Evolutionary conservation across 2,113 vertebrate genomes (phyloP).

Genomic region (Ptyas mucosa): DNA sequence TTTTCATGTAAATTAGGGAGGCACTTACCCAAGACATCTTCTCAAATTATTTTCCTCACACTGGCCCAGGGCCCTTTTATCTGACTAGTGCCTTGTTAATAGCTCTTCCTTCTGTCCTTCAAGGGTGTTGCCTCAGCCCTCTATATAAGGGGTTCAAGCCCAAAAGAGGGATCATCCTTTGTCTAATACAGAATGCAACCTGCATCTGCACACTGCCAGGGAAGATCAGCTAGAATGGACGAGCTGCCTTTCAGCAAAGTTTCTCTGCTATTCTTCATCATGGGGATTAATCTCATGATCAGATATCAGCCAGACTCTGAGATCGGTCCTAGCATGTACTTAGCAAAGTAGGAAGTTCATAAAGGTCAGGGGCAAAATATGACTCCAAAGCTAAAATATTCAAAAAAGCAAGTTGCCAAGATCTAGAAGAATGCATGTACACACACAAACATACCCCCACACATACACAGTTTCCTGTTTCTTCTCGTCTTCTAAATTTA

Average conservation of each 20-base stretch:
- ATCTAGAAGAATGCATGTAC: not conserved
- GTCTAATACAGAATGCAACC: not conserved
- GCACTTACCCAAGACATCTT: not conserved
- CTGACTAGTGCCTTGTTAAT: not conserved
- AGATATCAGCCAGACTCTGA: not conserved
- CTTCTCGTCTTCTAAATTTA: not conserved
- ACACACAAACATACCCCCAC: not conserved
- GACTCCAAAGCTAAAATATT: not conserved
- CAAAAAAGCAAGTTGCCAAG: not conserved
- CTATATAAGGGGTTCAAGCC: not conserved
- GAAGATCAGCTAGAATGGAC: not conserved
- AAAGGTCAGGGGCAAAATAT: not conserved
- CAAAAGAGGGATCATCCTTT: not conserved
- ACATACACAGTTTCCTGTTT: not conserved
- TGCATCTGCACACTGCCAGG: not conserved
- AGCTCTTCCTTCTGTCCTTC: not conserved
- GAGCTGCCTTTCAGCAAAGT: not conserved
- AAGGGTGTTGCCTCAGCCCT: not conserved
- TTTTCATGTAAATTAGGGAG: not conserved
- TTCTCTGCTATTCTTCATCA: not conserved
- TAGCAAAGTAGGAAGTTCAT: not conserved
- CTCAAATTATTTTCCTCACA: not conserved
- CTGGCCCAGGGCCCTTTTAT: not conserved
- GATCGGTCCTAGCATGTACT: not conserved
- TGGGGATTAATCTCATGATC: not conserved